phyloP scores from a whole-genome alignment of 2,888 invertebrate species.

The Petrolisthes cinctipes region DNA sequence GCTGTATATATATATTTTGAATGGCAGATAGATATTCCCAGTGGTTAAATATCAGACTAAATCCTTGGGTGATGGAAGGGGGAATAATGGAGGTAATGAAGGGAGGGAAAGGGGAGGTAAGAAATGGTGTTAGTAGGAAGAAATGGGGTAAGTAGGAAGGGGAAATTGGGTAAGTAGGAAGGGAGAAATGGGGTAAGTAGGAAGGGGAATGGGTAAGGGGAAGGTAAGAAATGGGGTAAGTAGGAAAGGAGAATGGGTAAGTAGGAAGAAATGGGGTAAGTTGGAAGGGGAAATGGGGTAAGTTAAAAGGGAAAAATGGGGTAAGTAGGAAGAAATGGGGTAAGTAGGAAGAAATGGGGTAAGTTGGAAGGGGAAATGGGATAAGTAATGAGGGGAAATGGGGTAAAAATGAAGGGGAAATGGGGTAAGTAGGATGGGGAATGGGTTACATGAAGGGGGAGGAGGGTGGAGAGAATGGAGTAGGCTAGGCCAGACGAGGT shows the following conservation, averaged over 20 bases:
- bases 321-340: background rate
- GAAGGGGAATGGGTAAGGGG: background rate
- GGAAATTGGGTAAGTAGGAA: background rate
- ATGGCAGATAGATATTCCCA: too few species aligned
- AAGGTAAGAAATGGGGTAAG: background rate
- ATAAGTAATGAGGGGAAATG: background rate
- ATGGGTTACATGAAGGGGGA: background rate
- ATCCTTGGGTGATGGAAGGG: too few species aligned
- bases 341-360: background rate
- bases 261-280: background rate
- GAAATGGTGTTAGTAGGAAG: too few species aligned
- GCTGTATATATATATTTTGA: too few species aligned
- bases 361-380: too few species aligned
- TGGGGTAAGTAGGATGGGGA: background rate
- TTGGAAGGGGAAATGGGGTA: background rate
- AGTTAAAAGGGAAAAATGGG: too few species aligned
- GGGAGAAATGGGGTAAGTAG: background rate
- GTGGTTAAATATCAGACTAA: too few species aligned
- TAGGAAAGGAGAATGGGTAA: background rate
- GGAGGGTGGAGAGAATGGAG: background rate
- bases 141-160: too few species aligned
- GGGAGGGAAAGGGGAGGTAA: too few species aligned
- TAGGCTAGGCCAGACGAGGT: too few species aligned
- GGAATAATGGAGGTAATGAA: too few species aligned
- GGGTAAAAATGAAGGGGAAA: background rate